Evolutionary conservation across 1,140 invertebrate species (phyloP).

Genomic region (Paraescarpia echinospica): DNA sequence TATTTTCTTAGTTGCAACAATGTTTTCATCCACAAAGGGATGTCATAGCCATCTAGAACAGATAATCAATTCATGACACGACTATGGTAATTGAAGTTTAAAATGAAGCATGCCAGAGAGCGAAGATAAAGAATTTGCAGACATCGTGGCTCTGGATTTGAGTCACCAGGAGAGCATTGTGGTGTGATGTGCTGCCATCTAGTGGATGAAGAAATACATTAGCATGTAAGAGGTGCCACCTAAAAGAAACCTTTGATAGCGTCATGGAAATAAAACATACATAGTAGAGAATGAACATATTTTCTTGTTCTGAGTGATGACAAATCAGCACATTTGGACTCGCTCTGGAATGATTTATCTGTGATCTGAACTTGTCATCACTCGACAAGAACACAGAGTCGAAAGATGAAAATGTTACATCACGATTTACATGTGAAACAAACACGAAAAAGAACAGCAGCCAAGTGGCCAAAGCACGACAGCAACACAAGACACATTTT

Average conservation of each 20-base stretch:
- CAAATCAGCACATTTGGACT: background rate
- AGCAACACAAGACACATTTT: background rate
- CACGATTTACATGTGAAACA: background rate
- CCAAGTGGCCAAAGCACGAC: background rate
- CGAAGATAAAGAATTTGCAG: background rate
- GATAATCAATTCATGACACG: background rate
- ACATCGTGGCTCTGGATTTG: background rate
- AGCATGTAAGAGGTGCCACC: background rate
- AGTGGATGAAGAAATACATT: background rate
- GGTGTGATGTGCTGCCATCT: background rate
- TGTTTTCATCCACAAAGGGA: background rate
- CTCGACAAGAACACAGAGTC: background rate
- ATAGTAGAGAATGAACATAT: background rate
- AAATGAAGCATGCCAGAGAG: background rate
- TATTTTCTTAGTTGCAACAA: background rate
- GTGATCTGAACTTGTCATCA: background rate
- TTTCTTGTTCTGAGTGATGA: background rate
- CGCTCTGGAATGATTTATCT: background rate
- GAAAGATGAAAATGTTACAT: background rate
- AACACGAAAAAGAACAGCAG: background rate
- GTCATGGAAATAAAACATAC: background rate
- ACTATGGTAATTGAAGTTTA: background rate
- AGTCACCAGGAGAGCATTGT: background rate
- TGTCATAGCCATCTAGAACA: background rate
- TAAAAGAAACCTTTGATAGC: background rate